Conservation (phyloP, 2,113 vertebrate genomes). For the Promerops cafer region DNA sequence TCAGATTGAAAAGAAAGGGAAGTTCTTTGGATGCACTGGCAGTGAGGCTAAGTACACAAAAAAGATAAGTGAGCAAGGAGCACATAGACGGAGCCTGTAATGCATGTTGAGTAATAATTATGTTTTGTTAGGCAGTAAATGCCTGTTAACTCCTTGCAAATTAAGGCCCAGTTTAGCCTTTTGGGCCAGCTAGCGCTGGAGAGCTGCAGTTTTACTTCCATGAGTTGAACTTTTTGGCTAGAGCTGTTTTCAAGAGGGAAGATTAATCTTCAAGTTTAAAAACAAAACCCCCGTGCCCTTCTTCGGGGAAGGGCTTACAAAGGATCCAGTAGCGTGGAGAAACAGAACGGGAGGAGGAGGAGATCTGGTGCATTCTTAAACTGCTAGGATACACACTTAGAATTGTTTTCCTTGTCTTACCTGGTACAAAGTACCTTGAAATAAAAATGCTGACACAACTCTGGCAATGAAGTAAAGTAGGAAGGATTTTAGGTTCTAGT, state of each 20-base stretch:
- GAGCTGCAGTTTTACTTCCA: not conserved
- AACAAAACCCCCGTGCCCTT: not conserved
- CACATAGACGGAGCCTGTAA: conserved; percentile 17
- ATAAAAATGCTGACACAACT: not conserved
- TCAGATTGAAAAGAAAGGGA: not conserved
- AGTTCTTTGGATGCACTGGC: not conserved
- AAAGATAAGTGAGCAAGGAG: not conserved
- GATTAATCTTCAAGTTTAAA: not conserved
- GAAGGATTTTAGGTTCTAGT: not conserved
- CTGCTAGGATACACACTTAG: not conserved
- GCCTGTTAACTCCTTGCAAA: conserved; percentile 50
- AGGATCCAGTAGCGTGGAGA: not conserved
- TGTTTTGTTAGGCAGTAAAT: conserved; percentile 55
- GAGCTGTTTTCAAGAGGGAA: not conserved
- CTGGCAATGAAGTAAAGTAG: not conserved
- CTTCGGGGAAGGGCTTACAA: not conserved
- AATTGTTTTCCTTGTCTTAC: not conserved
- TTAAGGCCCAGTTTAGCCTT: not conserved
- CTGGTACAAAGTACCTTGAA: not conserved
- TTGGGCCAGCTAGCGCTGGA: not conserved
- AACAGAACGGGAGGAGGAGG: not conserved
- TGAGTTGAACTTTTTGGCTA: not conserved
- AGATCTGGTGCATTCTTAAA: not conserved
- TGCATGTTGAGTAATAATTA: not conserved
- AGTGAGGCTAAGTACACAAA: not conserved